Evolutionary conservation across 2,888 invertebrate species (phyloP), one percentile per base, ranked within the genome.

Genomic region (Neoscelio sp.): DNA sequence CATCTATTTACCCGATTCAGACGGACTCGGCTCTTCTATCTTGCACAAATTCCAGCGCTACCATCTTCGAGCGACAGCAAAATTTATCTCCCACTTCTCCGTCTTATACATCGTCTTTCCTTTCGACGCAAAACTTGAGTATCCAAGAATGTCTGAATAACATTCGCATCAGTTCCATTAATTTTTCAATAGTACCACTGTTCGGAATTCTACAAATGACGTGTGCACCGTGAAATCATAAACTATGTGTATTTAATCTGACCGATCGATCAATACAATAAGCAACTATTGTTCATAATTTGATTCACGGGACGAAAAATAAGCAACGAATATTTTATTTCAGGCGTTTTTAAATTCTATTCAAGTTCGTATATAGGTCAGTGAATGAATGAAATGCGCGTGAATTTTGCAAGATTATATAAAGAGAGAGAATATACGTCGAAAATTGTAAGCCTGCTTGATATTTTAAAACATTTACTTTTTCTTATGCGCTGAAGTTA

Each of bases 1-100:
- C 70, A 60, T 60, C 60, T 60, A 50, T 70, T 70, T 70, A 35
- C 70, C 33, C 54, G 42, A 46, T 44, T 48, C 42, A 60, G 50
- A 33, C 50, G 50, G 70, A 70, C 60, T 33, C 33, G 33, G 33
- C n/a, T 33, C 33, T 50, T 40, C 46, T 33, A 48, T 60, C 50
- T 70, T 33, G 23, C 12, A 33, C 56, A 28, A 60, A 60, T 46
- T 46, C 26, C 12, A n/a, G n/a, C n/a, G n/a, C n/a, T n/a, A 33
- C n/a, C 33, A n/a, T 33, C 33, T 33, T 33, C 33, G 33, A 4
- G 33, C 33, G 26, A n/a, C 15, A 4, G 12, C 26, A n/a, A 46
- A 70, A 58, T 70, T 50, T 50, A 50, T 60, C 50, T 26, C 15
- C 33, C 56, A 33, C 23, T 23, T 52, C 44, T 38, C 48, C 40